Conservation (phyloP, 1,140 invertebrate species). For the Heliconius nattereri region DNA sequence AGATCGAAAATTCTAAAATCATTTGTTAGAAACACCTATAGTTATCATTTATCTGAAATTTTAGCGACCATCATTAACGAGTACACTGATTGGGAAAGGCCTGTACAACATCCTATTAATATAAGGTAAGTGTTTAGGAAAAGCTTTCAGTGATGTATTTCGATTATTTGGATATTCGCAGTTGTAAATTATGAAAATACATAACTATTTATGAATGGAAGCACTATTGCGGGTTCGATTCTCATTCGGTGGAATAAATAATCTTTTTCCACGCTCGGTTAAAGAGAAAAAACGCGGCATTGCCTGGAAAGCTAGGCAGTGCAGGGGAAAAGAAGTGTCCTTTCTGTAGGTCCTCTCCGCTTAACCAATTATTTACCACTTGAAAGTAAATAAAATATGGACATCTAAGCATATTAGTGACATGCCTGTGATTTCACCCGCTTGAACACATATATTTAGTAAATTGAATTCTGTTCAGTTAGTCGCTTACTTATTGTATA, state of each 20-base stretch:
- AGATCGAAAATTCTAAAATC: slow-evolving; percentile 95
- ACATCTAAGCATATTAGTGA: no score
- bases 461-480: no score
- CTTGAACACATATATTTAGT: no score
- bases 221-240: background rate
- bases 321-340: no score
- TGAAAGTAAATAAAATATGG: background rate
- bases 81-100: slow-evolving; percentile 98
- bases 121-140: slow-evolving; percentile 82
- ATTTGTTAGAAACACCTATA: slow-evolving; percentile 96
- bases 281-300: no score
- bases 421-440: no score
- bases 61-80: slow-evolving; percentile 96
- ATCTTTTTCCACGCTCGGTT: no score
- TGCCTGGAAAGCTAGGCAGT: no score
- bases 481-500: no score
- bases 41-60: slow-evolving; percentile 92
- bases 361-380: background rate
- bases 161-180: background rate
- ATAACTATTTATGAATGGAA: background rate
- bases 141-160: background rate
- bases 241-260: background rate
- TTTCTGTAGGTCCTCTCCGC: no score
- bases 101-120: slow-evolving; percentile 95
- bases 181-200: background rate